Evolutionary conservation across 2,113 vertebrate species (phyloP).

Genomic region (Pedionomus torquatus): DNA sequence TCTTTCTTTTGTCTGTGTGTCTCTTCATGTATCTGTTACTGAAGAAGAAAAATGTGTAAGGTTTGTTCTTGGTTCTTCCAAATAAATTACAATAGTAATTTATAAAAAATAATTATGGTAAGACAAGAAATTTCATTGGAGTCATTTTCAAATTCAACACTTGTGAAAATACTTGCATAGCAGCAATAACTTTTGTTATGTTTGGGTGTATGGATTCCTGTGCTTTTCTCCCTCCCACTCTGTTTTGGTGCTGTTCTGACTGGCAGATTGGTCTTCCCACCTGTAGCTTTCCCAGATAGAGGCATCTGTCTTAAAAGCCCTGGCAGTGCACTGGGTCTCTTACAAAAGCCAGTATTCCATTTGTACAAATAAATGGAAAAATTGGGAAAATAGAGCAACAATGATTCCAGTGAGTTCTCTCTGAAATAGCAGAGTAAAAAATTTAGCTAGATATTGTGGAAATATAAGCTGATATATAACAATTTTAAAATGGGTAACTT

Average conservation of each 20-base stretch:
- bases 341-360: not conserved
- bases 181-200: not conserved
- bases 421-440: not conserved
- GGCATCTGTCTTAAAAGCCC: not conserved
- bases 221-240: not conserved
- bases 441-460: not conserved
- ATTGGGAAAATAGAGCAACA: not conserved
- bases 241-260: not conserved
- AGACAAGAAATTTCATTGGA: not conserved
- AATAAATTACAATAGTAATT: not conserved
- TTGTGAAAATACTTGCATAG: not conserved
- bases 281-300: not conserved
- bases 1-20: not conserved
- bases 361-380: not conserved
- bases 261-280: not conserved
- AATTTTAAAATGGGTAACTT: not conserved
- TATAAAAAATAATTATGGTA: not conserved
- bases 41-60: not conserved
- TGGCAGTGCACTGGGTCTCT: not conserved
- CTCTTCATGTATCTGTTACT: not conserved
- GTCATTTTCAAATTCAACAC: not conserved
- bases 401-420: not conserved
- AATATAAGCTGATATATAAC: not conserved
- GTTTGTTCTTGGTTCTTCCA: not conserved
- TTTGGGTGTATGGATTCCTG: not conserved